Evolutionary conservation across 2,113 vertebrate genomes (phyloP).

Genomic region (Syngnathoides biaculeatus): DNA sequence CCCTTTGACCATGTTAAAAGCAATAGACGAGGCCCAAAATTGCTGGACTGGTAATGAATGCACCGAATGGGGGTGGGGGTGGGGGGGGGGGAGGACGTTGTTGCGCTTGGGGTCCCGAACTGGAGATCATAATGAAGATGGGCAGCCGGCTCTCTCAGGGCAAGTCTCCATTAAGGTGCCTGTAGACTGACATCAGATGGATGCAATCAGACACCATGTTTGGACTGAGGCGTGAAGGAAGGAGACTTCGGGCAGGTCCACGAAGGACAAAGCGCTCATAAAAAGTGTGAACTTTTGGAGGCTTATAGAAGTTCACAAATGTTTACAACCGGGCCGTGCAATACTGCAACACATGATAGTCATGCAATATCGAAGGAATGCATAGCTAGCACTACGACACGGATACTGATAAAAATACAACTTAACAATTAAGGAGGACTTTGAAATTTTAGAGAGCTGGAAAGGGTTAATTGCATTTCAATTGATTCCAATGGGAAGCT

Average conservation of each 20-base stretch:
- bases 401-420: too few relatives aligned
- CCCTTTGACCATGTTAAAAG: slow-evolving; percentile 19
- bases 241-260: background rate
- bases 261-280: background rate
- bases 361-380: too few relatives aligned
- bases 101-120: background rate
- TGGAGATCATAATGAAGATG: background rate
- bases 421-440: too few relatives aligned
- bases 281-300: background rate
- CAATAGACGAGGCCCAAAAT: slow-evolving; percentile 6
- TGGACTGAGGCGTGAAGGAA: background rate
- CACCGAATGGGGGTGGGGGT: background rate
- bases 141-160: slow-evolving; percentile 3
- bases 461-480: too few relatives aligned
- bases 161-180: slow-evolving; percentile 12
- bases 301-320: background rate
- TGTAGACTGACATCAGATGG: slow-evolving; percentile 8
- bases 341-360: background rate
- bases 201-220: background rate
- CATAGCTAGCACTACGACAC: too few relatives aligned
- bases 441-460: too few relatives aligned
- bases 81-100: too few relatives aligned
- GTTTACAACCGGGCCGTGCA: background rate
- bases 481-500: too few relatives aligned
- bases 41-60: background rate